Base-by-base conservation (phyloP, 2,113 vertebrate species). In the Argyrosomus japonicus region DNA sequence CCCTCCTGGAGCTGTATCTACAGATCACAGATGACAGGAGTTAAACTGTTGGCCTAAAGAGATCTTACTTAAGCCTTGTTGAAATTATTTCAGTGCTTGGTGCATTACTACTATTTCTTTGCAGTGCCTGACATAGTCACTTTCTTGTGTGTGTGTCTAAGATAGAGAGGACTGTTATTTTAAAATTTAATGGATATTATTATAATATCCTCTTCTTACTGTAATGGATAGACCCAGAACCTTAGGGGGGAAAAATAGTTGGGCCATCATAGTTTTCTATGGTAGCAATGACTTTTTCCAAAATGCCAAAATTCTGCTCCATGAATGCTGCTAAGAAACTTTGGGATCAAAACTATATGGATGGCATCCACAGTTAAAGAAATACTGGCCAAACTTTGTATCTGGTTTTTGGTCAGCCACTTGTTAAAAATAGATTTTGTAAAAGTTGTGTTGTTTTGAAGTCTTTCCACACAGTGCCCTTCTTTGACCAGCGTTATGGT, bases 81-180 rank as follows among this genome's bases (percentile, higher is more conserved):
- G 67, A 90, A 84, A 79, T 88, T 45, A 87, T 76, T 90, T 88
- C 60, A 86, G 79, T 84, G 72, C 70, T 82, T 75, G 63, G 81
- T 91, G 82, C 85, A 86, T 88, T 85, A 86, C 64, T 75, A 83
- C 73, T 82, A 47, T 89, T 90, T 87, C 73, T 92, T 93, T 92
- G 86, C 90, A 92, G 93, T 94, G 93, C 93, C 93, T 94, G 76
- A 89, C 65, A 87, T 86, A 72, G 75, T 84, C 81, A 76, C 74
- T 68, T 86, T 89, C 65, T 63, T 68, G 43, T 75, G 65, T 68
- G 43, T 75, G 61, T 85, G 73, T 84, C 68, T 56, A 67, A 77
- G 36, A 77, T 88, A 29, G 43, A 89, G 57, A 83, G 53, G 78
- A 90, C 82, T 81, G 82, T 91, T 92, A 86, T 32, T 88, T 67